Evolutionary conservation across 2,113 vertebrate species (phyloP), one percentile per base, ranked within the genome.

Genomic region (Corythaeola cristata): DNA sequence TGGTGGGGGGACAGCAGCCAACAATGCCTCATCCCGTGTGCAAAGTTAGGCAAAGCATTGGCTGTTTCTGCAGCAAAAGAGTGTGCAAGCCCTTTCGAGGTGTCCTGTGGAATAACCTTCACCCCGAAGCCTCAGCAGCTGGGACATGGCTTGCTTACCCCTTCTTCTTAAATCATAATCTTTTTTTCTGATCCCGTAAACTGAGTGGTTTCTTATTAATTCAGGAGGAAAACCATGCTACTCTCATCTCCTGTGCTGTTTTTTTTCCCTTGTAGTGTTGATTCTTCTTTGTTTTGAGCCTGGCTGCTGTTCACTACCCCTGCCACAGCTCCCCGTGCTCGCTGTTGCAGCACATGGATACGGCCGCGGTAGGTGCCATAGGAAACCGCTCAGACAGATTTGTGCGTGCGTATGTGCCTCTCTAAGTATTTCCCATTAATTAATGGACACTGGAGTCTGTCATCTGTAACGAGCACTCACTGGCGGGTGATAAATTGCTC

Each of bases 401-500:
- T 95, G 87, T 96, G 85, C 20, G 0, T 82, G 39, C 81, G 89
- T 71, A 11, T 72, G 4, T 74, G 93, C 47, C 60, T 95, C 72
- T 92, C 56, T 60, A 82, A 95, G 90, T 92, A 90, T 87, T 92
- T 94, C 88, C 79, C 88, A 75, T 97, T 95, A 95, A 95, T 97
- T 96, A 96, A 82, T 87, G 95, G 86, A 45, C 88, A 33, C 92
- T 92, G 92, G 83, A 97, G 95, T 92, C 95, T 97, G 94, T 89
- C 20, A n/a, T 84, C 92, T 87, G 83, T 91, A 95, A 89, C 7
- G 10, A 92, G 73, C 10, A 9, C 83, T 92, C 73, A 30, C 60
- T 95, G 90, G 79, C 0, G 4, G 76, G 88, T 93, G 93, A 94
- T 96, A 90, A 97, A 97, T 94, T 50, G 86, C 79, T 79, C 53